These are phyloP conservation scores for Montipora capitata DNA, from an alignment of 92 coral and sea anemone species.

Conservation along the genomic window DNA sequence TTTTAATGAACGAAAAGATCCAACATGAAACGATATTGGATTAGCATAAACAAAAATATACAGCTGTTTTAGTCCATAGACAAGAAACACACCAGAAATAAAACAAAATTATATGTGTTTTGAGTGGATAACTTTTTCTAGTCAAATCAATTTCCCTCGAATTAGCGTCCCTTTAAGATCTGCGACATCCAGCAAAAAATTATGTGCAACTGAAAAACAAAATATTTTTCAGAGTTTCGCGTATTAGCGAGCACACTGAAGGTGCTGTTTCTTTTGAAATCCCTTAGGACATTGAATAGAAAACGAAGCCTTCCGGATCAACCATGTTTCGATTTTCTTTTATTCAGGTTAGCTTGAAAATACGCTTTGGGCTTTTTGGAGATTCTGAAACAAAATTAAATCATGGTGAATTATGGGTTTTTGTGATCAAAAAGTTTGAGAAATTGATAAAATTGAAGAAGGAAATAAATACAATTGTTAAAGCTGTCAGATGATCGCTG, in stretches of 20 bases:
- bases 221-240: neutral
- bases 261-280: conserved; percentile 23
- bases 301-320: conserved; percentile 27
- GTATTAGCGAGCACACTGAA: conserved; percentile 15
- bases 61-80: conserved; percentile 66
- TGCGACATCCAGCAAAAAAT: conserved; percentile 46
- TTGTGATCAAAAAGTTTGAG: conserved; percentile 52
- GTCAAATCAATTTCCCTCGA: conserved; percentile 67
- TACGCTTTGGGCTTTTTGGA: conserved; percentile 47
- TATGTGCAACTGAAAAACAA: neutral
- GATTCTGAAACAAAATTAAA: conserved; percentile 56
- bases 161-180: conserved; percentile 61
- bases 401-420: conserved; percentile 30
- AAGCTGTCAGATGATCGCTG: conserved; percentile 12
- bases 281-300: conserved; percentile 20
- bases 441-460: conserved; percentile 59
- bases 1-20: conserved; percentile 74
- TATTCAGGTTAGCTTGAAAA: conserved; percentile 16
- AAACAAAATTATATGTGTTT: conserved; percentile 64
- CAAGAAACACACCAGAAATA: conserved; percentile 34
- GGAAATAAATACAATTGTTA: conserved; percentile 23
- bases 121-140: conserved; percentile 63
- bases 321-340: conserved; percentile 37
- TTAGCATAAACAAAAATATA: conserved; percentile 62
- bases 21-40: conserved; percentile 61